Conservation (phyloP, 2,113 vertebrate species). For the Neomonachus schauinslandi region DNA sequence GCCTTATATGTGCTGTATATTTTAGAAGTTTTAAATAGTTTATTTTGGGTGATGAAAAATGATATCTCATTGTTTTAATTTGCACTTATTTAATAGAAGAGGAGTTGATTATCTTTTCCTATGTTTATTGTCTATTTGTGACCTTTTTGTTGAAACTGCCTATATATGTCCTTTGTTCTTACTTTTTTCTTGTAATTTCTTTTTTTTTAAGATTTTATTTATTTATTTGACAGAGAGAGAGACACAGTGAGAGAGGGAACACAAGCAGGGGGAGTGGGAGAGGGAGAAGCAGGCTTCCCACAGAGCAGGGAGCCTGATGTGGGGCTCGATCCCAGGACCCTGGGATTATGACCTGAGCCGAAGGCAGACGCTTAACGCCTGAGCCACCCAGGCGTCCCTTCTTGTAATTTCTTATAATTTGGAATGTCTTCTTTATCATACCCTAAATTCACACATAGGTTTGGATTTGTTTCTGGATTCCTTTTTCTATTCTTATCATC, state of each 20-base stretch:
- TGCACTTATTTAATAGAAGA: slow-evolving; percentile 36
- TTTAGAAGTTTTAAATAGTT: slow-evolving; percentile 26
- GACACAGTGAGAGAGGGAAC: no score
- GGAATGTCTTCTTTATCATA: not conserved
- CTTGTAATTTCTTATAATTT: not conserved
- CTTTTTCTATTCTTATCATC: not conserved
- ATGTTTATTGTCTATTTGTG: not conserved
- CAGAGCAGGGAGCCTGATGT: no score
- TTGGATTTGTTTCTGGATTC: slow-evolving; percentile 18
- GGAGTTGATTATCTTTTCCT: not conserved
- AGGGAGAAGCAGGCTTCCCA: no score
- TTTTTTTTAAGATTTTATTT: no score
- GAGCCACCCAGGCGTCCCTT: not conserved
- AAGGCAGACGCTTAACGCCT: no score
- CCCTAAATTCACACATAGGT: not conserved
- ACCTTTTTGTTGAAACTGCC: slow-evolving; percentile 12
- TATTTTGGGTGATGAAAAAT: slow-evolving; percentile 21
- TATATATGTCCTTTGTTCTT: not conserved
- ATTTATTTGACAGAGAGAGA: no score
- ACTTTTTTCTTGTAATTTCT: not conserved
- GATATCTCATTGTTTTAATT: not conserved
- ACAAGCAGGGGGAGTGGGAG: no score
- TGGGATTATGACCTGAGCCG: no score
- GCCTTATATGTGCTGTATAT: not conserved
- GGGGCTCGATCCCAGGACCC: no score